Evolutionary conservation across 1,140 invertebrate genomes (phyloP).

Genomic region (Drosophila lacteicornis): DNA sequence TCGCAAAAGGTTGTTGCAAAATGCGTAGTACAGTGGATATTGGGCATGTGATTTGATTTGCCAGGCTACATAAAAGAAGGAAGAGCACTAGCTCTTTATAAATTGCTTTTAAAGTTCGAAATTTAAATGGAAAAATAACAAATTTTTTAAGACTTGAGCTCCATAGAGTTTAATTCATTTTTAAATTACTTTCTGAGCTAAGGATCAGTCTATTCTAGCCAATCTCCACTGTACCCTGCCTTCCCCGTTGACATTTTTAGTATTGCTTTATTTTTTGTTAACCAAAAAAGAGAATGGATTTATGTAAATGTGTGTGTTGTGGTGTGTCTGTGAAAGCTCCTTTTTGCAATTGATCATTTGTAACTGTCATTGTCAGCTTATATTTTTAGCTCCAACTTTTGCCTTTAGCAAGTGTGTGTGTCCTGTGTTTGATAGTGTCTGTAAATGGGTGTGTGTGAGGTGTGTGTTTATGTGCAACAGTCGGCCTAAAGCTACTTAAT

Average conservation of each 20-base stretch:
- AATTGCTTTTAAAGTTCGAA: neutral
- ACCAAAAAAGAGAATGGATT: conserved; percentile 17
- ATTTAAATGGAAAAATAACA: neutral
- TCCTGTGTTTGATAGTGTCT: conserved; percentile 27
- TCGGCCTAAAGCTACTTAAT: conserved; percentile 76
- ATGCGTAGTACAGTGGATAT: conserved; percentile 6
- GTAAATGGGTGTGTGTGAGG: conserved; percentile 17
- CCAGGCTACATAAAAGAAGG: neutral
- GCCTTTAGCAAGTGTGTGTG: conserved; percentile 25
- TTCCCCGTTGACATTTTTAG: neutral
- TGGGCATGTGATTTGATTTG: neutral
- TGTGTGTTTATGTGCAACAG: conserved; percentile 69
- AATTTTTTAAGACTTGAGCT: no score
- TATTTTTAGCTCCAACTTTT: neutral
- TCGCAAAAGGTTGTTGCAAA: neutral
- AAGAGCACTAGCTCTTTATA: neutral
- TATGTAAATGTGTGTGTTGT: conserved; percentile 18
- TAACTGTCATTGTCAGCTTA: conserved; percentile 53
- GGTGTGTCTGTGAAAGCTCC: conserved; percentile 21
- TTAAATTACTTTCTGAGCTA: neutral
- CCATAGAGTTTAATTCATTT: neutral
- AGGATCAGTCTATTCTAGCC: conserved; percentile 17
- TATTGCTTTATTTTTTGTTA: conserved; percentile 41
- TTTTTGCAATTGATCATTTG: conserved; percentile 50
- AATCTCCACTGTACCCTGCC: conserved; percentile 13